A percentile compares a stretch with the other conserved stretches of the same genome.
These are phyloP conservation scores for Callinectes sapidus DNA, from an alignment of 2,888 invertebrate genomes.

Conservation along the genomic window DNA sequence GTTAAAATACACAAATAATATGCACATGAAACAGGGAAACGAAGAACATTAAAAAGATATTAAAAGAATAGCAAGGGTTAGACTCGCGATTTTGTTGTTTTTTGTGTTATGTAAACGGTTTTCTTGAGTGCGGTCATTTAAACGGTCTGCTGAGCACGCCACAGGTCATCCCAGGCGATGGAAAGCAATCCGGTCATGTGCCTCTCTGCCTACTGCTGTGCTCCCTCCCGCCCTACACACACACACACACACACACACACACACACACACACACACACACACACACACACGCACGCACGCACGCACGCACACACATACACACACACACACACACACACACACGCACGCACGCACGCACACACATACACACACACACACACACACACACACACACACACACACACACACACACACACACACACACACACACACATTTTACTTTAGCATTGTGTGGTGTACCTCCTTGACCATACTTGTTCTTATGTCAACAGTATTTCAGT, in stretches of 20 bases:
- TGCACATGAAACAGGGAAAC: not conserved
- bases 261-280: too few relatives aligned
- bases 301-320: not conserved
- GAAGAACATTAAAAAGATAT: not conserved
- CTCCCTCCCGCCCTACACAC: not conserved
- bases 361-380: not conserved
- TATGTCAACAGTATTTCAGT: not conserved
- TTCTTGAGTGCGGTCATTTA: not conserved
- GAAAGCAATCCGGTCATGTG: constrained; percentile 8
- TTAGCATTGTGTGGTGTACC: not conserved
- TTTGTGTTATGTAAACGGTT: constrained; percentile 15
- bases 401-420: not conserved
- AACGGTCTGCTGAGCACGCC: constrained; percentile 17
- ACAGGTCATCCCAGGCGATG: not conserved
- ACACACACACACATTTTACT: not conserved
- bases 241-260: not conserved
- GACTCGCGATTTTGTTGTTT: not conserved
- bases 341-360: too few relatives aligned
- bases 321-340: not conserved
- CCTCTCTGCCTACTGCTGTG: not conserved
- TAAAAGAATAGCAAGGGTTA: not conserved
- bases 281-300: not conserved
- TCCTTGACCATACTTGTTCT: not conserved
- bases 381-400: not conserved
- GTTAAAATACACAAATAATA: not conserved